phyloP scores from a whole-genome alignment of 2,888 invertebrate genomes.

The Spilosoma lubricipeda region DNA sequence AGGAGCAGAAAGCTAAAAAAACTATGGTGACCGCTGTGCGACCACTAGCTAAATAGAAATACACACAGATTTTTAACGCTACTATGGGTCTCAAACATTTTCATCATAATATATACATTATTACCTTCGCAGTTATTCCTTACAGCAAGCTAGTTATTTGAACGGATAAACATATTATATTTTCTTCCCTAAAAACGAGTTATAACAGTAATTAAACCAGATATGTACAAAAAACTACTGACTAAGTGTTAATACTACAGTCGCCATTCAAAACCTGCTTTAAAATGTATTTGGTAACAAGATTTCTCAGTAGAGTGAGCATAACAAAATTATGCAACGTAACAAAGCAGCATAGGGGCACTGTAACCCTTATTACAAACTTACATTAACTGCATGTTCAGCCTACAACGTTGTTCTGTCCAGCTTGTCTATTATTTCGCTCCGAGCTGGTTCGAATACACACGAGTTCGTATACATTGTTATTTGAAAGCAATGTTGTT shows the following conservation, averaged over 20 bases:
- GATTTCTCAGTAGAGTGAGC: constrained; percentile 71
- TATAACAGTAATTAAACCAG: constrained; percentile 31
- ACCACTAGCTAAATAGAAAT: too few relatives aligned
- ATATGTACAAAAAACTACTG: constrained; percentile 27
- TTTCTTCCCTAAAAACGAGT: constrained; percentile 5
- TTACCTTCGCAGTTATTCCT: too few relatives aligned
- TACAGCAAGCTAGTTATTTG: background rate
- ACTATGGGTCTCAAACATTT: background rate
- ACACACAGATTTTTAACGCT: background rate
- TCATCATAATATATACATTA: background rate
- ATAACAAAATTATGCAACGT: constrained; percentile 78
- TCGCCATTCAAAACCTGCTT: constrained; percentile 47
- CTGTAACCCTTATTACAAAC: constrained; percentile 77
- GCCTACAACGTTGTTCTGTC: constrained; percentile 58
- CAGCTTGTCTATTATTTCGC: constrained; percentile 72
- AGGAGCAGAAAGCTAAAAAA: too few relatives aligned
- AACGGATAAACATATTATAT: background rate
- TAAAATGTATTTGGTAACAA: constrained; percentile 64
- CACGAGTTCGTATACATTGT: constrained; percentile 6
- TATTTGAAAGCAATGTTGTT: constrained; percentile 24
- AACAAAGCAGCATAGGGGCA: constrained; percentile 60
- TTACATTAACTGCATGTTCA: constrained; percentile 72
- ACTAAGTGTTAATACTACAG: constrained; percentile 44
- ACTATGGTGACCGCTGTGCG: too few relatives aligned
- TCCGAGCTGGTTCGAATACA: constrained; percentile 53